phyloP scores from a whole-genome alignment of 1,140 invertebrate genomes.

The Eumeta japonica region DNA sequence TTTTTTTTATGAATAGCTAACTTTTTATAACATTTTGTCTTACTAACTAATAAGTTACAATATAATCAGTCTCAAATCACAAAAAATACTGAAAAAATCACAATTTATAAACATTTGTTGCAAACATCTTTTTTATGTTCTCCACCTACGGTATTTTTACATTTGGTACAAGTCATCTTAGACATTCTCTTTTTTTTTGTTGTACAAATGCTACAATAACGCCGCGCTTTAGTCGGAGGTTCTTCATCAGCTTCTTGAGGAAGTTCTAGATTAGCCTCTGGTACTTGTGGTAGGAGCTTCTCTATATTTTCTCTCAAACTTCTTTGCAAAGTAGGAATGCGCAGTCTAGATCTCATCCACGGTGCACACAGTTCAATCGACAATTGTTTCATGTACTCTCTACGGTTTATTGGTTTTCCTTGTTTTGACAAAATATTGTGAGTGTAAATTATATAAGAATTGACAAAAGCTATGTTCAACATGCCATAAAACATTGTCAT shows the following conservation, averaged over 20 bases:
- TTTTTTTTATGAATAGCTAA: too few relatives aligned
- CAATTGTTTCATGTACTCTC: conserved; percentile 12
- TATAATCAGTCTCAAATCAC: too few relatives aligned
- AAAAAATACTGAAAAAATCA: too few relatives aligned
- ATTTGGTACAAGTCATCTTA: conserved; percentile 8
- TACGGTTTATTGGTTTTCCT: too few relatives aligned
- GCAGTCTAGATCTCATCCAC: conserved; percentile 8
- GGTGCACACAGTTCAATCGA: conserved; percentile 4
- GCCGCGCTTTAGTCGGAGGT: conserved; percentile 5
- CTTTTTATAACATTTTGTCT: too few relatives aligned
- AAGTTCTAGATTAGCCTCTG: too few relatives aligned
- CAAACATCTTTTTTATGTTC: too few relatives aligned
- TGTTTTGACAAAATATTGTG: conserved; percentile 1
- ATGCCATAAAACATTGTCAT: too few relatives aligned
- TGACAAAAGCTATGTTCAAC: too few relatives aligned
- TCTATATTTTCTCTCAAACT: conserved; percentile 7
- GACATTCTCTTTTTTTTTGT: conserved; percentile 9
- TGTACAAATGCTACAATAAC: conserved; percentile 6
- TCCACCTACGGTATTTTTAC: conserved; percentile 10
- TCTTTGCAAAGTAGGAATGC: conserved; percentile 7
- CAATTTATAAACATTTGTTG: too few relatives aligned
- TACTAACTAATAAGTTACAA: too few relatives aligned
- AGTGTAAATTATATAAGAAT: too few relatives aligned
- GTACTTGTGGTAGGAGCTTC: conserved; percentile 3
- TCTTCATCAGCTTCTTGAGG: conserved; percentile 7